These are phyloP conservation scores for Drosophila ananassae DNA, from an alignment of 1,140 invertebrate species.

Conservation along the genomic window DNA sequence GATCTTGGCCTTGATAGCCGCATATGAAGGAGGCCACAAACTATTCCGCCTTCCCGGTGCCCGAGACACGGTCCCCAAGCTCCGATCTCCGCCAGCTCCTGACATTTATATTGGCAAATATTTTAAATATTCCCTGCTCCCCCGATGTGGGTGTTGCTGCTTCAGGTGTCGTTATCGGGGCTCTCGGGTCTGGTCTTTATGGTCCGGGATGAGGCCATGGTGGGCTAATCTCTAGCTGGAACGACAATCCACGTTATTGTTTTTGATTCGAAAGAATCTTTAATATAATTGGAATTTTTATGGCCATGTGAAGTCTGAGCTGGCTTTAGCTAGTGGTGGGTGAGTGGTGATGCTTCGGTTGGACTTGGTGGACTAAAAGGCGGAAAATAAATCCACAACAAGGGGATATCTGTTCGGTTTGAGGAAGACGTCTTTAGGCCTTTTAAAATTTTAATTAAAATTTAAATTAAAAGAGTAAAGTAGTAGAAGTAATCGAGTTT, in stretches of 20 bases:
- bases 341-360: neutral
- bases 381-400: too few species aligned
- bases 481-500: too few species aligned
- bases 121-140: conserved; percentile 63
- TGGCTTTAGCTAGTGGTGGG: neutral
- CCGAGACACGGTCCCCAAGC: neutral
- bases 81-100: conserved; percentile 25
- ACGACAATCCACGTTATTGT: conserved; percentile 23
- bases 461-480: too few species aligned
- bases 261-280: conserved; percentile 30
- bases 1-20: conserved; percentile 80
- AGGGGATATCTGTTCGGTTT: too few species aligned
- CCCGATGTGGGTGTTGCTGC: conserved; percentile 38
- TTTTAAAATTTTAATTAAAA: too few species aligned
- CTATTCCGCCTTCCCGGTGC: conserved; percentile 20
- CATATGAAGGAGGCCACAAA: conserved; percentile 62
- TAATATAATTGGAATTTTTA: conserved; percentile 74
- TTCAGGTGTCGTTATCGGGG: conserved; percentile 58
- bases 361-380: neutral
- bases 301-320: conserved; percentile 39
- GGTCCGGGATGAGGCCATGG: neutral
- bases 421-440: too few species aligned
- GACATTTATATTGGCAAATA: conserved; percentile 81
- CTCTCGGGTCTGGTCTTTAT: conserved; percentile 50
- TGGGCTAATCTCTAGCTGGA: neutral